phyloP scores from a whole-genome alignment of 1,140 invertebrate species.

The Pseudachorutes palmiensis region DNA sequence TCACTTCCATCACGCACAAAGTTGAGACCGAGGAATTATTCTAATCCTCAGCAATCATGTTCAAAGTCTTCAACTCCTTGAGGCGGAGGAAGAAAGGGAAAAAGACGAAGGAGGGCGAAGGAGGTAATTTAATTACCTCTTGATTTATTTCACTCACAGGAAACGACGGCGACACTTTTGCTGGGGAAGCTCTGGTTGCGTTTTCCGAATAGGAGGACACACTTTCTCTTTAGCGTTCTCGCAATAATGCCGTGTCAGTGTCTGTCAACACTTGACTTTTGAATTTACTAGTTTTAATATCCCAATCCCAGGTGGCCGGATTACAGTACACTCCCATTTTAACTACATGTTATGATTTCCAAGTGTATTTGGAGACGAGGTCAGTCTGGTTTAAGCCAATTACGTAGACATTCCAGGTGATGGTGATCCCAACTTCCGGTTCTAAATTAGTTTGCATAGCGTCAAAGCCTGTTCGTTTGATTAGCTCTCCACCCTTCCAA shows the following conservation, averaged over 20 bases:
- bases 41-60: slow-evolving; percentile 20
- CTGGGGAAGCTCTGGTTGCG: too few relatives aligned
- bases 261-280: not conserved
- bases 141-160: too few relatives aligned
- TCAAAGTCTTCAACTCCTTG: slow-evolving; percentile 34
- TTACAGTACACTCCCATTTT: too few relatives aligned
- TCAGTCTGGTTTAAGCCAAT: not conserved
- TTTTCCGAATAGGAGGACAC: too few relatives aligned
- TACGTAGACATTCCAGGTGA: not conserved
- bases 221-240: not conserved
- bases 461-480: not conserved
- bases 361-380: slow-evolving; percentile 8
- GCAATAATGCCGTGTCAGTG: not conserved
- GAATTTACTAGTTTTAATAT: too few relatives aligned
- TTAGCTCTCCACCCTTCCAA: slow-evolving; percentile 9
- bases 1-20: not conserved
- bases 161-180: too few relatives aligned
- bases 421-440: not conserved
- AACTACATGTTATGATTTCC: too few relatives aligned
- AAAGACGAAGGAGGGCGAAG: slow-evolving; percentile 7
- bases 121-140: not conserved
- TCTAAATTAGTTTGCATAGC: slow-evolving; percentile 8
- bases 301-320: not conserved
- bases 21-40: not conserved
- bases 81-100: slow-evolving; percentile 26